Percentiles rank a stretch among this genome's conserved stretches.
These are phyloP conservation scores for Eupeodes luniger DNA, from an alignment of 2,888 invertebrate genomes.

Conservation along the genomic window DNA sequence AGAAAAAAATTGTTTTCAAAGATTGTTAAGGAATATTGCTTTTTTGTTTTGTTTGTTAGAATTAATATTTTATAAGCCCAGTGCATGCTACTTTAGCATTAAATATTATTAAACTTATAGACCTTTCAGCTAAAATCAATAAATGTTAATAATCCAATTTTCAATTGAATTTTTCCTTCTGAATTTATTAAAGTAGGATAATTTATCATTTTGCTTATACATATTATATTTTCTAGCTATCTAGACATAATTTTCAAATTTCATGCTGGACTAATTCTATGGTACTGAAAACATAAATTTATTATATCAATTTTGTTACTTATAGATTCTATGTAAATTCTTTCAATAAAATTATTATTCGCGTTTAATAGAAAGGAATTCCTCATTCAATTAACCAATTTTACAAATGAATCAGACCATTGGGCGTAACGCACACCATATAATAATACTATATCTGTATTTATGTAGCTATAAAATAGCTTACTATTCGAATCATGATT, in stretches of 20 bases:
- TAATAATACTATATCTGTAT: background rate
- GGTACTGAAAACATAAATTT: background rate
- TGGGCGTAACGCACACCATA: background rate
- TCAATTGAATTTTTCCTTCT: background rate
- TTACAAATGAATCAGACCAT: constrained; percentile 32
- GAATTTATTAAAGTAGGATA: background rate
- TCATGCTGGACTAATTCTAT: background rate
- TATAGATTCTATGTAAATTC: background rate
- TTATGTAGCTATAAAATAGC: background rate
- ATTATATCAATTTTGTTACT: background rate
- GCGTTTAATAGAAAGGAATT: constrained; percentile 59
- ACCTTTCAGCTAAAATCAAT: too few species aligned
- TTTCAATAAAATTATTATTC: constrained; percentile 30
- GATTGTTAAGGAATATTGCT: too few species aligned
- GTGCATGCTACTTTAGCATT: too few species aligned
- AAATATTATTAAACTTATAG: too few species aligned
- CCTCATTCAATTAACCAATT: constrained; percentile 67
- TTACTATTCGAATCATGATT: background rate
- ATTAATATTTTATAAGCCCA: too few species aligned
- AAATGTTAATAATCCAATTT: too few species aligned
- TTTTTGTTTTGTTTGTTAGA: too few species aligned
- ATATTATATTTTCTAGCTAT: background rate
- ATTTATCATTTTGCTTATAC: background rate
- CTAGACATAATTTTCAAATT: background rate
- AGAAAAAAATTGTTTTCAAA: too few species aligned